Base-by-base conservation (phyloP, 2,797 vertebrate species). In the Clarias laeviceps region DNA sequence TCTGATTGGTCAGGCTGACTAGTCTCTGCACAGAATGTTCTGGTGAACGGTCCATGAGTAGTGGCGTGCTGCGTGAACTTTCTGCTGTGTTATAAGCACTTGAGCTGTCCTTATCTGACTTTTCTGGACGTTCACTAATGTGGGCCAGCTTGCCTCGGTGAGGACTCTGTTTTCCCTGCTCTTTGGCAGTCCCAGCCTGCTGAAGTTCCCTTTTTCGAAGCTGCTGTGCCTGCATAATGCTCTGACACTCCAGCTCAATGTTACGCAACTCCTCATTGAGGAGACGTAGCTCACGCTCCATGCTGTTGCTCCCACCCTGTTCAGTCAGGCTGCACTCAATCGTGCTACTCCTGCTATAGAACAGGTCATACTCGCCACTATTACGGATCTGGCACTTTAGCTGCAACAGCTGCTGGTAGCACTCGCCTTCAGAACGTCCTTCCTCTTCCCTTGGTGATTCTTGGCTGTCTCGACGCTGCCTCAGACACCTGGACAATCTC, bases 71-170 rank as follows among this genome's bases (percentile, higher is more conserved):
- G 81, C 98, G 95, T 61, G 97, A 98, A 90, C 97, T 99, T 91
- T 99, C 98, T 0, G 98, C 98, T 0, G 97, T 99, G 92, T 99
- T 99, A 88, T 99, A 99, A 50, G 98, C 97, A 9, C 98, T 99
- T 45, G 98, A 99, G 88, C 97, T 99, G 94, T 99, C 98, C 89
- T 99, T 99, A 93, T 99, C 98, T 0, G 97, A 99, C 91, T 97
- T 97, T 88, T 98, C 98, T 11, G 96, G 96, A 70, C 96, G 95
- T 87, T 97, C 97, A 0, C 95, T 94, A 82, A 96, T 96, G 84
- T 97, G 96, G 5, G 94, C 93, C 66, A 97, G 91, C 90, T 97
- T 97, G 2, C 94, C 91, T 88, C 93, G 94, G 0, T 95, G 94
- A 88, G 94, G 95, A 84, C 94, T 94, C 91, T 94, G 90, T 85